These are phyloP conservation scores for Montifringilla adamsi DNA, from an alignment of 2,113 vertebrate genomes.

Conservation along the genomic window DNA sequence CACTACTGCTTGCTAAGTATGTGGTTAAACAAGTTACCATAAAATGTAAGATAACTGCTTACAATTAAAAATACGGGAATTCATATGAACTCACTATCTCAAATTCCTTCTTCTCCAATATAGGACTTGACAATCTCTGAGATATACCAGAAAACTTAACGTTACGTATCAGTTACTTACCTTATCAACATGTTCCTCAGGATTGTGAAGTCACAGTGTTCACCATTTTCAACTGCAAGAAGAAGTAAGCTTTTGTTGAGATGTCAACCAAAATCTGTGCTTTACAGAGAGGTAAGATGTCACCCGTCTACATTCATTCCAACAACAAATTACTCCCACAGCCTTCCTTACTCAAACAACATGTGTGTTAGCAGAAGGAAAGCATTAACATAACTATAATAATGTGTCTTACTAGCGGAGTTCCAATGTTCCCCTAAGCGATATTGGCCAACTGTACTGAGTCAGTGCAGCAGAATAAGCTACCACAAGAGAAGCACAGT, in stretches of 20 bases:
- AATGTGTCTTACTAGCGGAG: background rate
- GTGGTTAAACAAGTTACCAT: background rate
- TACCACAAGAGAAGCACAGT: background rate
- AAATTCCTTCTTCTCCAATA: background rate
- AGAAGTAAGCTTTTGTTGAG: background rate
- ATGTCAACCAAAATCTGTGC: background rate
- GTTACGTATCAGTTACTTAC: conserved; percentile 66
- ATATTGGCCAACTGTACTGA: background rate
- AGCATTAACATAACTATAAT: background rate
- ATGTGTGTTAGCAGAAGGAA: background rate
- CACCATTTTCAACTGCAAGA: conserved; percentile 90
- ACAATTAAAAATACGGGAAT: background rate
- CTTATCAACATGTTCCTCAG: conserved; percentile 99
- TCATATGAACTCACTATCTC: background rate
- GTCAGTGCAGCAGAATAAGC: background rate
- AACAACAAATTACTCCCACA: background rate
- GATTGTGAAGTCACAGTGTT: conserved; percentile 99
- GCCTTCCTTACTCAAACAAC: background rate
- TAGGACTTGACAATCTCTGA: background rate
- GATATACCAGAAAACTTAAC: background rate
- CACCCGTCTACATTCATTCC: background rate
- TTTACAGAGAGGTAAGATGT: background rate
- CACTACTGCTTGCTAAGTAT: background rate
- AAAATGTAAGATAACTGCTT: background rate
- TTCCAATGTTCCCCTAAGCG: background rate